Evolutionary conservation across 2,113 vertebrate genomes (phyloP).

Genomic region (Elgaria multicarinata): DNA sequence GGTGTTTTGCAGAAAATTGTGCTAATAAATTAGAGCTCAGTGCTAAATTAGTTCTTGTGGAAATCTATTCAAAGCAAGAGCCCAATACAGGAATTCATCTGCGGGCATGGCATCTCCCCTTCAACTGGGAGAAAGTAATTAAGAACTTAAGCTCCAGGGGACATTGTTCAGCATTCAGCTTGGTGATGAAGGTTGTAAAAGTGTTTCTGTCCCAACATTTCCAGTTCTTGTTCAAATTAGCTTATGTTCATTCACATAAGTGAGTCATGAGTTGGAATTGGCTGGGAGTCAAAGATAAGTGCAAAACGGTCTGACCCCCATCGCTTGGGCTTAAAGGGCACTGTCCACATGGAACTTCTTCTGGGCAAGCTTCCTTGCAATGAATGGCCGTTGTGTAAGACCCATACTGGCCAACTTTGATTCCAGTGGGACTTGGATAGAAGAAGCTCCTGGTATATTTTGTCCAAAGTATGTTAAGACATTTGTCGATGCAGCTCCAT

Average conservation of each 20-base stretch:
- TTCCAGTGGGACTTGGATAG: background rate
- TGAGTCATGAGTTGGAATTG: background rate
- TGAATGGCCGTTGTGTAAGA: background rate
- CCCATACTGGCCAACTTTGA: background rate
- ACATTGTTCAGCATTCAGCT: background rate
- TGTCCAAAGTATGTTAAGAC: background rate
- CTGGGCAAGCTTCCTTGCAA: background rate
- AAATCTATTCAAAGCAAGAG: background rate
- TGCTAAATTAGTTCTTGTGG: background rate
- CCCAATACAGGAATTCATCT: background rate
- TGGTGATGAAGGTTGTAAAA: background rate
- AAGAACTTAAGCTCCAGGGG: background rate
- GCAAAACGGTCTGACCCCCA: background rate
- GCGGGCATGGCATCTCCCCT: background rate
- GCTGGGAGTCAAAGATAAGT: background rate
- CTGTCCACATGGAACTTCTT: background rate
- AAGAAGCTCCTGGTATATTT: background rate
- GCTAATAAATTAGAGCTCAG: background rate
- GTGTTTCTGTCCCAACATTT: background rate
- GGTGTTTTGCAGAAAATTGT: background rate
- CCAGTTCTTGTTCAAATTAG: background rate
- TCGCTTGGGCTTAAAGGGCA: background rate
- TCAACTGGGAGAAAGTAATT: background rate
- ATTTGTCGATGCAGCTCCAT: background rate
- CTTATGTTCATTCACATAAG: background rate